Evolutionary conservation across 1,140 invertebrate species (phyloP), one percentile per base, ranked within the genome.

Genomic region (Musca domestica): DNA sequence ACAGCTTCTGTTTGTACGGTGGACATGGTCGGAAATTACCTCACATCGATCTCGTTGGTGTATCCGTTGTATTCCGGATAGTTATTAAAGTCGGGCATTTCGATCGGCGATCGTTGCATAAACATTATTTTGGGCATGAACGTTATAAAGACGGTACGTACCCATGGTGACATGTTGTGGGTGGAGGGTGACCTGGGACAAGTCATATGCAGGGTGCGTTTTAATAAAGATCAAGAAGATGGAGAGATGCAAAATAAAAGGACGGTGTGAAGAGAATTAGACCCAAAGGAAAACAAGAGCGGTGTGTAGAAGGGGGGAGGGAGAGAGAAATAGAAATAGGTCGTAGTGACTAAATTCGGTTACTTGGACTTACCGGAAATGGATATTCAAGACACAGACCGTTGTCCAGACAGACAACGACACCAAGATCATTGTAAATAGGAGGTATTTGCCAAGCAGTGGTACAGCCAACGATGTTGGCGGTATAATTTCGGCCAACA

Each of bases 351-450:
- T 3, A 51, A 19, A 51, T n/a, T 41, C 34, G 30, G 12, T 41
- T 41, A 20, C 7, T 12, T 9, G 72, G 64, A 86, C 85, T 87
- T 88, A 98, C 92, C 97, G 91, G 84, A 98, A 99, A 83, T 99
- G 95, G 54, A 99, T 93, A 83, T 99, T 99, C 66, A 99, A 87
- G 27, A 98, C 95, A 75, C 94, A 94, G 56, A 99, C 96, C 17
- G 97, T 98, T 78, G 96, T 94, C 87, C 95, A 93, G 73, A 99
- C 98, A 70, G 96, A 98, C 66, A 98, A 86, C 19, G 95, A 97
- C 65, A 99, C 96, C 71, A 99, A 86, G 71, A 98, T 95, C 95
- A 99, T 98, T 23, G 96, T 99, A 85, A 99, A 99, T 67, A 99
- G 86, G 64, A 93, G 86, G 83, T 96, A 96, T 86, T 98, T 98